Conservation (phyloP, 1,140 invertebrate genomes). For the Drosophila virilis region DNA sequence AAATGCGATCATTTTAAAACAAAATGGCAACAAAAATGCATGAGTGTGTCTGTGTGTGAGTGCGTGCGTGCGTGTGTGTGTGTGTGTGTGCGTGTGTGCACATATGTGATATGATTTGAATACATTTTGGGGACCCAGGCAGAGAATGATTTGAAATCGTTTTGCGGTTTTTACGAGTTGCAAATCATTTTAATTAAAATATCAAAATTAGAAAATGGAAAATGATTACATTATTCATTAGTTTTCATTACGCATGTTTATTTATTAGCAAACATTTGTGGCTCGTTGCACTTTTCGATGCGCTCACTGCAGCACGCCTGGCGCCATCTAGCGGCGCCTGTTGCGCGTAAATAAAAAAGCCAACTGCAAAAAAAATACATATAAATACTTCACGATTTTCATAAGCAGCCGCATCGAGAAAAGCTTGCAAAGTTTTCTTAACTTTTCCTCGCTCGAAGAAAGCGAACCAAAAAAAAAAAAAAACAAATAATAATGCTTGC, state of each 20-base stretch:
- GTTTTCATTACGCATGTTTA: slow-evolving; percentile 83
- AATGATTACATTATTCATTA: slow-evolving; percentile 84
- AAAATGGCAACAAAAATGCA: slow-evolving; percentile 57
- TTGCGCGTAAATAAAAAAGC: slow-evolving; percentile 10
- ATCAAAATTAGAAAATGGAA: slow-evolving; percentile 84
- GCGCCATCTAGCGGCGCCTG: slow-evolving; percentile 64
- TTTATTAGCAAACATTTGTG: slow-evolving; percentile 66
- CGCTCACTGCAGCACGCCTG: slow-evolving; percentile 36
- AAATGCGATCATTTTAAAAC: slow-evolving; percentile 81
- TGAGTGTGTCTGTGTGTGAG: neutral
- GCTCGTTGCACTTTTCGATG: slow-evolving; percentile 35
- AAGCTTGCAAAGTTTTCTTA: slow-evolving; percentile 72
- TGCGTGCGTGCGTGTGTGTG: slow-evolving; percentile 2
- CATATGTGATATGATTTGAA: slow-evolving; percentile 79
- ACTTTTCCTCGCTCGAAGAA: slow-evolving; percentile 41
- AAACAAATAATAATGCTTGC: neutral
- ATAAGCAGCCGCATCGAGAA: slow-evolving; percentile 36
- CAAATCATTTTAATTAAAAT: slow-evolving; percentile 85
- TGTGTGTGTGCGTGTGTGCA: slow-evolving; percentile 1
- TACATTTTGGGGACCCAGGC: slow-evolving; percentile 47
- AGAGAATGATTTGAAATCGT: slow-evolving; percentile 83
- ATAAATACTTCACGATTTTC: slow-evolving; percentile 25
- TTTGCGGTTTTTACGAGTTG: slow-evolving; percentile 84
- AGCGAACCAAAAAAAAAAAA: slow-evolving; percentile 27
- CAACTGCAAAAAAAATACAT: slow-evolving; percentile 1